Evolutionary conservation across 2,113 vertebrate species (phyloP).

Genomic region (Leptobrachium ailaonicum): DNA sequence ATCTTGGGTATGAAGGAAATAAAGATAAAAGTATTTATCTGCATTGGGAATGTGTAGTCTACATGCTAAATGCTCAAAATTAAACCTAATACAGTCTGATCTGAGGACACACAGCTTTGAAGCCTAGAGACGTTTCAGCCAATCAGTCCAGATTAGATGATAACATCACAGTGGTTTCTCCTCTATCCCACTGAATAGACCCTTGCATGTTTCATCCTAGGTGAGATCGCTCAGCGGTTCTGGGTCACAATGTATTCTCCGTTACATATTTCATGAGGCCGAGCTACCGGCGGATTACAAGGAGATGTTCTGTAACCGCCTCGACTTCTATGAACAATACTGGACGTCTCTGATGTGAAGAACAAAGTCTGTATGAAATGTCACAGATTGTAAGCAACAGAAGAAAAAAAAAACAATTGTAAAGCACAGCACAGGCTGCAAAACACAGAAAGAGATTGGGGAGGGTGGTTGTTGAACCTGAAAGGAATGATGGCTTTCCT

Average conservation of each 20-base stretch:
- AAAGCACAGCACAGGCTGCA: background rate
- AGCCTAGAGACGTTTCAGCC: too few relatives aligned
- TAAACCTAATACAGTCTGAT: too few relatives aligned
- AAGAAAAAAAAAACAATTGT: background rate
- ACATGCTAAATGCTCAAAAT: too few relatives aligned
- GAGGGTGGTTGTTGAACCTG: too few relatives aligned
- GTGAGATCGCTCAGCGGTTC: background rate
- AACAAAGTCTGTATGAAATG: slow-evolving; percentile 17
- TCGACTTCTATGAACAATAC: background rate
- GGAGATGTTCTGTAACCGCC: background rate
- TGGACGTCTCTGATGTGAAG: background rate
- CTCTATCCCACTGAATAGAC: background rate
- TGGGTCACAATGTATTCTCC: background rate
- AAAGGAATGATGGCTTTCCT: too few relatives aligned
- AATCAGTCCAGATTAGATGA: too few relatives aligned
- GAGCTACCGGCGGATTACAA: background rate
- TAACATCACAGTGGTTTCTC: too few relatives aligned
- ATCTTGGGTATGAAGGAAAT: too few relatives aligned
- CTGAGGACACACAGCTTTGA: too few relatives aligned
- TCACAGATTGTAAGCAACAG: slow-evolving; percentile 3
- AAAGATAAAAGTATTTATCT: too few relatives aligned
- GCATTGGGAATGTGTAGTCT: too few relatives aligned
- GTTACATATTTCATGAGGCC: background rate
- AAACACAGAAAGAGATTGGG: background rate
- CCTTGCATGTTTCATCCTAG: background rate